Conservation (phyloP, 2,797 vertebrate genomes). For the Octomys mimax region DNA sequence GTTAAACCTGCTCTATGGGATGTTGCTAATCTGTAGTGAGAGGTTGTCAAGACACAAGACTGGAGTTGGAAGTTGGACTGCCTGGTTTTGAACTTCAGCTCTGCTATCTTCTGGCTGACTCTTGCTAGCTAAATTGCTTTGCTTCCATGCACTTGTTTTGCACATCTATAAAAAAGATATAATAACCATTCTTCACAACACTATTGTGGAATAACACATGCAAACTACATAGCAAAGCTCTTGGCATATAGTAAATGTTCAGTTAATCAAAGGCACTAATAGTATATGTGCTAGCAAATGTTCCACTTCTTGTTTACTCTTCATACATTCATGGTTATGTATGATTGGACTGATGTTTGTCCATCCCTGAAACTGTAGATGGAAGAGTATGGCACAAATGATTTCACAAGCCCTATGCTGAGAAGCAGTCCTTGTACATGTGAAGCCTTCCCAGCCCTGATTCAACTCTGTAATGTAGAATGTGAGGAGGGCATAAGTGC, state of each 20-base stretch:
- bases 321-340: not conserved
- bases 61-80: not conserved
- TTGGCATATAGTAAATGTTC: not conserved
- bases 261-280: not conserved
- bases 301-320: not conserved
- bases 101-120: not conserved
- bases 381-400: not conserved
- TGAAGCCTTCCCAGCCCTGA: not conserved
- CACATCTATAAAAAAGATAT: not conserved
- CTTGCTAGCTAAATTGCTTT: not conserved
- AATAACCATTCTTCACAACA: not conserved
- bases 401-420: not conserved
- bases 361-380: conserved; percentile 2
- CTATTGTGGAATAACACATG: not conserved
- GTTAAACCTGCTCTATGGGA: not conserved
- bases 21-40: not conserved
- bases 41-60: not conserved
- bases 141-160: not conserved
- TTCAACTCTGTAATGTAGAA: not conserved
- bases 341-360: not conserved
- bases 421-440: not conserved
- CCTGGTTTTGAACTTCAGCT: not conserved
- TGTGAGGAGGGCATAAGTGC: not conserved
- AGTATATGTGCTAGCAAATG: not conserved
- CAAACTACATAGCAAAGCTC: not conserved